A percentile compares a stretch with the other conserved stretches of the same genome.
Evolutionary conservation across 2,888 invertebrate species (phyloP).

Genomic region (Ommatoiulus sabulosus): DNA sequence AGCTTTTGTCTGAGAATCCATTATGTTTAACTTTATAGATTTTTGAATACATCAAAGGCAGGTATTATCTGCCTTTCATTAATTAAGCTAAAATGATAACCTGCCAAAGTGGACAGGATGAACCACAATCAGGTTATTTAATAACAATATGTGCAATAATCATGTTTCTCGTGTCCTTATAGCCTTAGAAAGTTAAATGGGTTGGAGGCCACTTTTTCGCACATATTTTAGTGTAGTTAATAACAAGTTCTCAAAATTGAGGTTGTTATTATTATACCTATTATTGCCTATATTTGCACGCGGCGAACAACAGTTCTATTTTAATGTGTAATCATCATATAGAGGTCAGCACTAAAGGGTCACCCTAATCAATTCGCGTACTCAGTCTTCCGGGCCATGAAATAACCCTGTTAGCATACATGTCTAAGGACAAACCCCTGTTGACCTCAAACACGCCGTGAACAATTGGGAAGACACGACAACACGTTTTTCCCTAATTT

Average conservation of each 20-base stretch:
- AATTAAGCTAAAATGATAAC: neutral
- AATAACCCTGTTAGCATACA: constrained; percentile 27
- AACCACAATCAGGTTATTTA: neutral
- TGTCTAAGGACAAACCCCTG: neutral
- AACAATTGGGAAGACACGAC: neutral
- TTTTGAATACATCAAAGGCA: neutral
- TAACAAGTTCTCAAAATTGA: neutral
- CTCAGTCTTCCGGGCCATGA: neutral
- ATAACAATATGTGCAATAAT: constrained; percentile 9
- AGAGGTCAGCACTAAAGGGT: neutral
- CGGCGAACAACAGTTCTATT: neutral
- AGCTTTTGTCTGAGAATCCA: too few relatives aligned
- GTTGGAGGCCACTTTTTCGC: neutral
- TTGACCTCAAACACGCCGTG: constrained; percentile 1
- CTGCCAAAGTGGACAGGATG: neutral
- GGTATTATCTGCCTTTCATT: neutral
- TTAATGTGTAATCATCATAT: neutral
- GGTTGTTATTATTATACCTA: constrained; percentile 12
- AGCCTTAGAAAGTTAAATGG: neutral
- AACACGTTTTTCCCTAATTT: constrained; percentile 8
- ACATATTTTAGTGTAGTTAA: neutral
- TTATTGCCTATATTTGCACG: constrained; percentile 14
- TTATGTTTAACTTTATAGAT: neutral
- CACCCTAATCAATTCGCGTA: neutral
- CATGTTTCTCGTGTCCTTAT: constrained; percentile 6